phyloP scores from a whole-genome alignment of 2,113 vertebrate genomes.

The Argyrosomus japonicus region DNA sequence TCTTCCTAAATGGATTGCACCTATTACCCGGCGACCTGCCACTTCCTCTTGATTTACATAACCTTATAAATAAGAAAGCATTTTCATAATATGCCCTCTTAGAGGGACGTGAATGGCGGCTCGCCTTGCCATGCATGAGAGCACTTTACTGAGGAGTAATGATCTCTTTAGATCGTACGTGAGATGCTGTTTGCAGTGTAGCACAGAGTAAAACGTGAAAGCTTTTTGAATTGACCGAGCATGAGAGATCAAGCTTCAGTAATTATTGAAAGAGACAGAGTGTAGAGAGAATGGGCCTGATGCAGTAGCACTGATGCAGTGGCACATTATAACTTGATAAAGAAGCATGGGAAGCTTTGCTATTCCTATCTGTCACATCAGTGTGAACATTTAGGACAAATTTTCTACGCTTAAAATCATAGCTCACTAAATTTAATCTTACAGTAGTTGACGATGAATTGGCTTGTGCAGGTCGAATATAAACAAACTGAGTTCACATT shows the following conservation, averaged over 20 bases:
- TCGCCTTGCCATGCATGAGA: conserved; percentile 36
- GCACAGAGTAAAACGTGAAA: conserved; percentile 58
- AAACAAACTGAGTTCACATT: conserved; percentile 3
- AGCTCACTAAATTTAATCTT: conserved; percentile 1
- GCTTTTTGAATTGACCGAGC: conserved; percentile 70
- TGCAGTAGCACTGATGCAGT: conserved; percentile 42
- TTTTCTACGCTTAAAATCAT: conserved; percentile 34
- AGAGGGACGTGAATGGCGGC: conserved; percentile 19
- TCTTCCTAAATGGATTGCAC: conserved; percentile 45
- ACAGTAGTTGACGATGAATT: background rate
- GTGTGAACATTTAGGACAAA: conserved; percentile 56
- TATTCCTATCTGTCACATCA: conserved; percentile 41
- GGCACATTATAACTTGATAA: conserved; percentile 33
- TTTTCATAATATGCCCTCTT: conserved; percentile 38
- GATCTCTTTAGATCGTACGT: conserved; percentile 58
- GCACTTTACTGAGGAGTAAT: conserved; percentile 64
- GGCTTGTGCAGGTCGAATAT: background rate
- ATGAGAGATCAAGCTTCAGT: conserved; percentile 63
- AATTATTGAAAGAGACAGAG: conserved; percentile 70
- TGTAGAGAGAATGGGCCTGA: conserved; percentile 62
- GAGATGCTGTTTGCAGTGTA: conserved; percentile 45
- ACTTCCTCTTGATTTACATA: conserved; percentile 45
- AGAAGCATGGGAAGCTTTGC: conserved; percentile 35
- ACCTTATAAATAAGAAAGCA: conserved; percentile 59
- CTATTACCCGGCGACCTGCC: conserved; percentile 40